A percentile compares a stretch with the other conserved stretches of the same genome.
Evolutionary conservation across 2,888 invertebrate genomes (phyloP).

Genomic region (Bellardia bayeri): DNA sequence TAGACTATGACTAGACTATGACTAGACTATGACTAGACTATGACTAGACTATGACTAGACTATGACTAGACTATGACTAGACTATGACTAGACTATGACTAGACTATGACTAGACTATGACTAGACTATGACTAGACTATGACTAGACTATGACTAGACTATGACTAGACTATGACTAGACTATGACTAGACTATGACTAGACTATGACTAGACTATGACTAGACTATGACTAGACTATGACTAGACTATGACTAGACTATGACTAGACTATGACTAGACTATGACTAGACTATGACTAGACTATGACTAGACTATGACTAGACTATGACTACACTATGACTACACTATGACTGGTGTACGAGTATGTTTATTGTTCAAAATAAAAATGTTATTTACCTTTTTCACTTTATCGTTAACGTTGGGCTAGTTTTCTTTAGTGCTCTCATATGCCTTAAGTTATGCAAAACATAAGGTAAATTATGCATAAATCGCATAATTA

Average conservation of each 20-base stretch:
- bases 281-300: neutral
- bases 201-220: no score
- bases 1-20: neutral
- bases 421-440: neutral
- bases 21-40: no score
- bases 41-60: neutral
- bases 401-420: neutral
- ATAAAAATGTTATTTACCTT: neutral
- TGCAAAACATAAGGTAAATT: constrained; percentile 58
- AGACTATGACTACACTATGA: no score
- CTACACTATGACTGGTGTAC: neutral
- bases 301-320: no score
- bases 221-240: neutral
- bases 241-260: no score
- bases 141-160: no score
- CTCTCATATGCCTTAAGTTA: constrained; percentile 55
- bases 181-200: no score
- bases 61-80: neutral
- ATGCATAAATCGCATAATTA: constrained; percentile 64
- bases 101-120: neutral
- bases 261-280: neutral
- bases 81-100: no score
- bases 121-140: neutral
- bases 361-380: neutral
- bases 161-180: neutral